A percentile compares a stretch with the other conserved stretches of the same genome.
These are phyloP conservation scores for Chloebia gouldiae DNA, from an alignment of 2,113 vertebrate genomes.

Conservation along the genomic window DNA sequence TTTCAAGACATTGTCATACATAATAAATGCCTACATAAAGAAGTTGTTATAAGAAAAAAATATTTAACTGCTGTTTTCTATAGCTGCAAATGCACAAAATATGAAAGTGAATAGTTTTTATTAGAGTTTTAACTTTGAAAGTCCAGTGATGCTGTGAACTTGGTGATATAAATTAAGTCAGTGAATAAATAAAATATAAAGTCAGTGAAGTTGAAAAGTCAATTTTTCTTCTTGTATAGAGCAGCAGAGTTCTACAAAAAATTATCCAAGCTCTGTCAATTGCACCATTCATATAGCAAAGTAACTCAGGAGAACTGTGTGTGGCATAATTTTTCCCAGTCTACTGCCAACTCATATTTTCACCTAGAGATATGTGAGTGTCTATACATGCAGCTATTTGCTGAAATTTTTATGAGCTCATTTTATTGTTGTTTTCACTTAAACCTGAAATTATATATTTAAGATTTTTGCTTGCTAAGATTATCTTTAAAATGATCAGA, in stretches of 20 bases:
- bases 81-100: not conserved
- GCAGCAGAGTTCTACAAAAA: not conserved
- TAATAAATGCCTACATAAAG: not conserved
- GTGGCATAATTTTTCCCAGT: not conserved
- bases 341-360: not conserved
- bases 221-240: not conserved
- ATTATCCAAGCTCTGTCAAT: not conserved
- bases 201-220: slow-evolving; percentile 5
- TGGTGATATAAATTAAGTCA: not conserved
- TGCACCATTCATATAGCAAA: not conserved
- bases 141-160: not conserved
- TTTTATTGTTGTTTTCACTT: not conserved
- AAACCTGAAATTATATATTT: not conserved
- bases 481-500: not conserved
- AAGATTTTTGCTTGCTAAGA: not conserved
- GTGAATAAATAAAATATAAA: slow-evolving; percentile 19
- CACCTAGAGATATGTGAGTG: not conserved
- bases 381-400: not conserved
- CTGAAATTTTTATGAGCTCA: not conserved
- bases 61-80: not conserved
- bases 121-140: not conserved
- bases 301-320: not conserved
- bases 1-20: not conserved
- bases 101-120: not conserved
- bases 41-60: not conserved